Conservation (phyloP, 1,140 invertebrate species). For the Hycleus cichorii region DNA sequence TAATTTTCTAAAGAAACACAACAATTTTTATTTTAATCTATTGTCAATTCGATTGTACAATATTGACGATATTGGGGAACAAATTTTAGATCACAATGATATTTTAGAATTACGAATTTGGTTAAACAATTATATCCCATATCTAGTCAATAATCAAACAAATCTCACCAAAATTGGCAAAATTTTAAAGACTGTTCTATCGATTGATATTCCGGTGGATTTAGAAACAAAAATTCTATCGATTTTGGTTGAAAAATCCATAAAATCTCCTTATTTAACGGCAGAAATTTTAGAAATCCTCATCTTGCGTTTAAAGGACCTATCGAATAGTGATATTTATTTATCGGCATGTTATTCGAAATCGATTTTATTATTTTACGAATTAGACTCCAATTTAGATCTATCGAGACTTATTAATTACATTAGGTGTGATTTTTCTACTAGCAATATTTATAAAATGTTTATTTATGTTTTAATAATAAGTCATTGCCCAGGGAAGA, state of each 20-base stretch:
- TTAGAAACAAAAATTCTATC: slow-evolving; percentile 22
- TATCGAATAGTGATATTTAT: slow-evolving; percentile 10
- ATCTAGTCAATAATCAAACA: slow-evolving; percentile 3
- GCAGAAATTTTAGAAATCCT: slow-evolving; percentile 7
- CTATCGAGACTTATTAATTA: not conserved
- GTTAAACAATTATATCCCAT: slow-evolving; percentile 23
- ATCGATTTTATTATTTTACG: slow-evolving; percentile 16
- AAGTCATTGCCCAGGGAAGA: not conserved
- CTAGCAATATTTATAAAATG: slow-evolving; percentile 18
- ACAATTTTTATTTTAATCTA: slow-evolving; percentile 11
- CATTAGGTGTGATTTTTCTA: slow-evolving; percentile 2
- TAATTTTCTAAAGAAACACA: not conserved
- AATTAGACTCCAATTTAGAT: not conserved
- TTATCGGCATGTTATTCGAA: slow-evolving; percentile 22
- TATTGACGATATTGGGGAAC: not conserved
- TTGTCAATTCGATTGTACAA: slow-evolving; percentile 1
- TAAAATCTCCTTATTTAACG: slow-evolving; percentile 2
- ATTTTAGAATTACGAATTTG: slow-evolving; percentile 16
- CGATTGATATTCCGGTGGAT: slow-evolving; percentile 7
- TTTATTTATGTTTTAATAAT: slow-evolving; percentile 19
- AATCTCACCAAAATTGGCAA: not conserved
- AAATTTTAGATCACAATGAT: not conserved
- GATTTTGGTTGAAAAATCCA: slow-evolving; percentile 13
- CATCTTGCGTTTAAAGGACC: slow-evolving; percentile 3
- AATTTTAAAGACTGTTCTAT: slow-evolving; percentile 8